Percentiles rank a stretch among this genome's conserved stretches.
These are phyloP conservation scores for Mimas tiliae DNA, from an alignment of 2,888 invertebrate genomes.

Conservation along the genomic window DNA sequence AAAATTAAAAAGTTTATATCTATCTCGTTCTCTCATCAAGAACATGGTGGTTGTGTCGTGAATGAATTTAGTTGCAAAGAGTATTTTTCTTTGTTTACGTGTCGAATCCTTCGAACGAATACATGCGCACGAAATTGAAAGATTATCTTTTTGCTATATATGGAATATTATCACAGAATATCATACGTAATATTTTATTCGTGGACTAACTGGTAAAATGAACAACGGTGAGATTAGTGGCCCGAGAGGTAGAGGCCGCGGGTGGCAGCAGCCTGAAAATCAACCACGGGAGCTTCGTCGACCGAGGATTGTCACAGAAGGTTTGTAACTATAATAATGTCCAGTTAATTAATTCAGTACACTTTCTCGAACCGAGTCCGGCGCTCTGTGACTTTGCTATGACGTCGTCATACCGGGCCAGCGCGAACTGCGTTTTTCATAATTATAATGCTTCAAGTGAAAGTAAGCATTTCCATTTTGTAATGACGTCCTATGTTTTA, in stretches of 20 bases:
- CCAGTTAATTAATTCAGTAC: constrained; percentile 37
- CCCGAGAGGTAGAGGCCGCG: constrained; percentile 80
- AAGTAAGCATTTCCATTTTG: constrained; percentile 78
- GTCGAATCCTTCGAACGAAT: constrained; percentile 62
- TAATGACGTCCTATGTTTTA: constrained; percentile 74
- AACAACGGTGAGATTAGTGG: constrained; percentile 82
- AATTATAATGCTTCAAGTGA: constrained; percentile 72
- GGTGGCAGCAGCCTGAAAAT: constrained; percentile 78
- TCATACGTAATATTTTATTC: constrained; percentile 46
- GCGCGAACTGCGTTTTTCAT: constrained; percentile 59
- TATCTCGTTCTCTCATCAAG: constrained; percentile 24
- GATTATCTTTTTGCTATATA: constrained; percentile 54
- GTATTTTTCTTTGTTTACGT: constrained; percentile 82
- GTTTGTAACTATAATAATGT: constrained; percentile 45
- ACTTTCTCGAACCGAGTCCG: constrained; percentile 55
- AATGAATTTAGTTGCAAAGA: constrained; percentile 65
- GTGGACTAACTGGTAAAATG: constrained; percentile 66
- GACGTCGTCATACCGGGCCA: constrained; percentile 64
- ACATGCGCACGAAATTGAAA: constrained; percentile 39
- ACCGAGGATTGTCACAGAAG: constrained; percentile 66
- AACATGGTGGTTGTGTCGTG: constrained; percentile 76
- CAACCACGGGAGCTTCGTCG: constrained; percentile 78
- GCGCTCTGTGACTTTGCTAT: constrained; percentile 55
- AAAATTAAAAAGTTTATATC: neutral
- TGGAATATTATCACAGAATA: constrained; percentile 63